Evolutionary conservation across 2,888 invertebrate species (phyloP).

Genomic region (Gnatocerus cornutus): DNA sequence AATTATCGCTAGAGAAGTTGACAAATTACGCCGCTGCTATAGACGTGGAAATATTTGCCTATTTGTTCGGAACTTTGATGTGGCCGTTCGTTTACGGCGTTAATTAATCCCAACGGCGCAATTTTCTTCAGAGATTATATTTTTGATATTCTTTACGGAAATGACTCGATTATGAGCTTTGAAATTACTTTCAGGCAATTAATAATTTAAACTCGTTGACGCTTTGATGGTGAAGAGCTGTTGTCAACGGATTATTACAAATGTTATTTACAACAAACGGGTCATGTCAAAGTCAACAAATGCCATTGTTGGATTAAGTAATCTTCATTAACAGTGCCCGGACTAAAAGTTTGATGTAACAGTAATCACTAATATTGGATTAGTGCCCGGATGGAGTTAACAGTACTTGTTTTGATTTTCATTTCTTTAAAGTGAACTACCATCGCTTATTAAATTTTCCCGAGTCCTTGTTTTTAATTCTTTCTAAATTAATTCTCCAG

Average conservation of each 20-base stretch:
- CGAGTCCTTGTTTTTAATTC: no score
- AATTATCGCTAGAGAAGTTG: background rate
- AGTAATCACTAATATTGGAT: no score
- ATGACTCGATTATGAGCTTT: background rate
- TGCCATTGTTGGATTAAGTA: background rate
- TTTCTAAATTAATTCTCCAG: no score
- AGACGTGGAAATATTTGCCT: background rate
- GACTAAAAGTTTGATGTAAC: background rate
- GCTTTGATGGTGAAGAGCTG: background rate
- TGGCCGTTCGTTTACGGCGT: background rate
- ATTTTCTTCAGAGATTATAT: background rate
- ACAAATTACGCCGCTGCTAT: background rate
- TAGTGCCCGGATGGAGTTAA: no score
- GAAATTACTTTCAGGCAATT: background rate
- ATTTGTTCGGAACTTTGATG: background rate
- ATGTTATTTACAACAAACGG: background rate
- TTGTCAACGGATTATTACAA: background rate
- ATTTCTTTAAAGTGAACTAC: no score
- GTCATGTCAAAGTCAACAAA: background rate
- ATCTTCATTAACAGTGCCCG: background rate
- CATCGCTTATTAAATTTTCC: no score
- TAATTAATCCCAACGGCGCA: background rate
- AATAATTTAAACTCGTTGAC: background rate
- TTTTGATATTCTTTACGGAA: slow-evolving; percentile 1
- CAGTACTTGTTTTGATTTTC: no score